Evolutionary conservation across 2,797 vertebrate genomes (phyloP).

Genomic region (Myoxocephalus aenaeus): DNA sequence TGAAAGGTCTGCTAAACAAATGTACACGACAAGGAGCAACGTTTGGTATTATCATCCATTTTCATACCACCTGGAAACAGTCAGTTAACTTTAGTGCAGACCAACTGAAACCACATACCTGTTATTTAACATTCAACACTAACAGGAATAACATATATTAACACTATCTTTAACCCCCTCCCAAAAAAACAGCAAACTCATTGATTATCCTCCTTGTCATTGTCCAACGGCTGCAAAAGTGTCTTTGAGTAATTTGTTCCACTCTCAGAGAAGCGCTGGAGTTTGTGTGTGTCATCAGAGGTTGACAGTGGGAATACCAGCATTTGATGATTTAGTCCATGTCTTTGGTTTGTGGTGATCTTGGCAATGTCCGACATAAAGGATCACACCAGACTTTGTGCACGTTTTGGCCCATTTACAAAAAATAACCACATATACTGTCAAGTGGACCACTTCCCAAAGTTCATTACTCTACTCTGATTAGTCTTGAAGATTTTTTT

Average conservation of each 20-base stretch:
- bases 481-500: background rate
- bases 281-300: conserved; percentile 24
- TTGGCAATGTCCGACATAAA: conserved; percentile 25
- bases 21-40: background rate
- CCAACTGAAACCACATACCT: conserved; percentile 32
- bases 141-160: conserved; percentile 38
- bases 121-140: conserved; percentile 49
- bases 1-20: conserved; percentile 19
- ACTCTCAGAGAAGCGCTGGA: conserved; percentile 16
- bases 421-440: background rate
- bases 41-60: conserved; percentile 25
- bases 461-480: background rate
- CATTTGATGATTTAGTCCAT: conserved; percentile 59
- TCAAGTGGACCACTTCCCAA: conserved; percentile 48
- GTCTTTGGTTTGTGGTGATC: conserved; percentile 74
- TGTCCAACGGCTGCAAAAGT: conserved; percentile 21
- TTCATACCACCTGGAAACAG: conserved; percentile 13
- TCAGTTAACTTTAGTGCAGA: conserved; percentile 48
- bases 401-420: conserved; percentile 45
- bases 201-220: conserved; percentile 38
- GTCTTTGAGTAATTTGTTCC: conserved; percentile 36
- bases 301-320: conserved; percentile 51
- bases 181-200: conserved; percentile 2
- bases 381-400: conserved; percentile 18
- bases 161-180: conserved; percentile 45